A percentile compares a stretch with the other conserved stretches of the same genome.
Conservation (phyloP, 2,888 invertebrate species). For the Sphecodes monilicornis region DNA sequence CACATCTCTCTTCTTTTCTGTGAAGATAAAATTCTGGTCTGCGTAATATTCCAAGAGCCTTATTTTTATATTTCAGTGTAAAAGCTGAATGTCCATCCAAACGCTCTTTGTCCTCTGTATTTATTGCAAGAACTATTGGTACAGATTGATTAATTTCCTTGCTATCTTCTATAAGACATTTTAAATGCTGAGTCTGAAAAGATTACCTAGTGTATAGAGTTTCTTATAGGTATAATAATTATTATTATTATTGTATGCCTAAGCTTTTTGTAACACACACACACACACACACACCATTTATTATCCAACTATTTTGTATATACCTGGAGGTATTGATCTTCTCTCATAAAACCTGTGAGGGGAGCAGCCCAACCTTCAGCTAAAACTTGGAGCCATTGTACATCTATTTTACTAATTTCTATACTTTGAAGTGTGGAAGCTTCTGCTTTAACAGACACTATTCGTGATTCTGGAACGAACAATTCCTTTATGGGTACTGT, state of each 20-base stretch:
- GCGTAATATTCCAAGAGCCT: constrained; percentile 90
- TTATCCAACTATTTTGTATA: not conserved
- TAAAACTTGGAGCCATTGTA: constrained; percentile 98
- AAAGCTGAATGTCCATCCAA: constrained; percentile 89
- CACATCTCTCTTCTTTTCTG: constrained; percentile 96
- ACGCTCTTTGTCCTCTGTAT: constrained; percentile 89
- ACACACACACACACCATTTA: too few relatives aligned
- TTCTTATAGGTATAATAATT: constrained; percentile 25
- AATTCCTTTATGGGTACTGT: constrained; percentile 90
- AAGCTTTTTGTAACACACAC: constrained; percentile 5
- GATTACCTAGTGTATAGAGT: constrained; percentile 11
- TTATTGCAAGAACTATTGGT: constrained; percentile 96
- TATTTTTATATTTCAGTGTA: constrained; percentile 88
- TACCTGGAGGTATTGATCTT: constrained; percentile 95
- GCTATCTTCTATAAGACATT: constrained; percentile 92
- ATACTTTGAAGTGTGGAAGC: constrained; percentile 91
- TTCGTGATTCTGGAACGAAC: constrained; percentile 90
- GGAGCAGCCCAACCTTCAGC: constrained; percentile 99
- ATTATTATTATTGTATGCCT: constrained; percentile 9
- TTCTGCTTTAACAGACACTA: constrained; percentile 89
- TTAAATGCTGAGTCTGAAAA: constrained; percentile 93
- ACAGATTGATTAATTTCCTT: constrained; percentile 95
- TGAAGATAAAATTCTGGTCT: constrained; percentile 97
- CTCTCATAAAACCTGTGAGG: constrained; percentile 98
- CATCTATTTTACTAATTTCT: constrained; percentile 92